These are phyloP conservation scores for Leptodirus hochenwartii DNA, from an alignment of 2,888 invertebrate species.

Conservation along the genomic window DNA sequence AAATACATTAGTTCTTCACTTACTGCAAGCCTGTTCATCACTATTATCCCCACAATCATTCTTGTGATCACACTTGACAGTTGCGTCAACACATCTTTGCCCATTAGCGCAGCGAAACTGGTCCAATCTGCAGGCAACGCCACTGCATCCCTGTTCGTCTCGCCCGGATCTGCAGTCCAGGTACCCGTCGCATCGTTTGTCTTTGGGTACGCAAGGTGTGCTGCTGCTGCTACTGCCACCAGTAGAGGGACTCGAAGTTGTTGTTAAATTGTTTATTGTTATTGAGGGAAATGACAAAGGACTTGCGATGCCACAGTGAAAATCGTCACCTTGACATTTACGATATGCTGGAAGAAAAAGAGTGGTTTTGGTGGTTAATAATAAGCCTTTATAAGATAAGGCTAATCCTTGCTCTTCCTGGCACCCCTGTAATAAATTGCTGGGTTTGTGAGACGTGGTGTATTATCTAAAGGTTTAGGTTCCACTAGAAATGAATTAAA, in stretches of 20 bases:
- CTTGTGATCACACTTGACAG: conserved; percentile 69
- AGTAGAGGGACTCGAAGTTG: conserved; percentile 38
- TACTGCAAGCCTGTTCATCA: conserved; percentile 80
- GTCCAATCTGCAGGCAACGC: conserved; percentile 55
- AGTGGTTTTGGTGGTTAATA: too few species aligned
- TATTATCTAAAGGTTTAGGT: too few species aligned
- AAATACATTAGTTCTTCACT: too few species aligned
- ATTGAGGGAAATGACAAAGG: too few species aligned
- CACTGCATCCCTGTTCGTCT: conserved; percentile 63
- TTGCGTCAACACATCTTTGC: conserved; percentile 59
- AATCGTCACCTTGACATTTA: conserved; percentile 72
- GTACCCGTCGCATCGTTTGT: conserved; percentile 81
- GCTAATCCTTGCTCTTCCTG: too few species aligned
- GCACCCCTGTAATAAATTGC: too few species aligned
- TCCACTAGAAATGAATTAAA: too few species aligned
- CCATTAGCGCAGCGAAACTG: conserved; percentile 74
- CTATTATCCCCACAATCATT: conserved; percentile 84
- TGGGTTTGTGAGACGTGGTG: too few species aligned
- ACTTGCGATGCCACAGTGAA: conserved; percentile 80
- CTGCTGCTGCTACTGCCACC: conserved; percentile 33
- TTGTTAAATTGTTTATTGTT: too few species aligned
- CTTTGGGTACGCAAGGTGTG: conserved; percentile 72
- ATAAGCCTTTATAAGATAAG: conserved; percentile 4
- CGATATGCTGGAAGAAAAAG: conserved; percentile 51
- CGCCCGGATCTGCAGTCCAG: conserved; percentile 69